Percentiles rank a stretch among this genome's conserved stretches.
Evolutionary conservation across 2,797 vertebrate genomes (phyloP).

Genomic region (Eulemur mongoz): DNA sequence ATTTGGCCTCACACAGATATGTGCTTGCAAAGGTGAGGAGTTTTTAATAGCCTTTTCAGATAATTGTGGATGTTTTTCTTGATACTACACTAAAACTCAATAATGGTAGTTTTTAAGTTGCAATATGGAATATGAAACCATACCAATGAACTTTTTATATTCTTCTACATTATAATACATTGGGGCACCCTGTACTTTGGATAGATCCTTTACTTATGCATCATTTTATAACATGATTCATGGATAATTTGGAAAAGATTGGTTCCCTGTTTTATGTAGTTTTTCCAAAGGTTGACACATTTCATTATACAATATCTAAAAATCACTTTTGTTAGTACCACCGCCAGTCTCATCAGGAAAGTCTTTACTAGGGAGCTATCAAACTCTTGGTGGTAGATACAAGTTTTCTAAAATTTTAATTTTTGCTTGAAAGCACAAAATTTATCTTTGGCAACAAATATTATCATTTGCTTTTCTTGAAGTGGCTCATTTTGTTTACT

Average conservation of each 20-base stretch:
- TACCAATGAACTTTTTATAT: background rate
- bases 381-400: background rate
- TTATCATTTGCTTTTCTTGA: slow-evolving; percentile 38
- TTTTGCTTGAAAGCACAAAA: slow-evolving; percentile 35
- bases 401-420: slow-evolving; percentile 24
- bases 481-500: slow-evolving; percentile 12
- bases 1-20: background rate
- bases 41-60: slow-evolving; percentile 1
- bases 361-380: background rate
- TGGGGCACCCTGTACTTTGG: background rate
- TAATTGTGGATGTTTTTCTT: background rate
- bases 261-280: background rate
- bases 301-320: slow-evolving; percentile 37
- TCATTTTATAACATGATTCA: background rate
- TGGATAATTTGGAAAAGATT: slow-evolving; percentile 9
- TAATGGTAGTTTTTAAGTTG: background rate
- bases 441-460: slow-evolving; percentile 40
- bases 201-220: background rate
- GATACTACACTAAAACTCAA: background rate
- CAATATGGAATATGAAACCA: background rate
- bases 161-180: background rate
- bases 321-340: background rate
- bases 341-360: slow-evolving; percentile 12
- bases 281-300: slow-evolving; percentile 38
- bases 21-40: background rate